Evolutionary conservation across 2,113 vertebrate species (phyloP), one percentile per base, ranked within the genome.

Genomic region (Podarcis cretensis): DNA sequence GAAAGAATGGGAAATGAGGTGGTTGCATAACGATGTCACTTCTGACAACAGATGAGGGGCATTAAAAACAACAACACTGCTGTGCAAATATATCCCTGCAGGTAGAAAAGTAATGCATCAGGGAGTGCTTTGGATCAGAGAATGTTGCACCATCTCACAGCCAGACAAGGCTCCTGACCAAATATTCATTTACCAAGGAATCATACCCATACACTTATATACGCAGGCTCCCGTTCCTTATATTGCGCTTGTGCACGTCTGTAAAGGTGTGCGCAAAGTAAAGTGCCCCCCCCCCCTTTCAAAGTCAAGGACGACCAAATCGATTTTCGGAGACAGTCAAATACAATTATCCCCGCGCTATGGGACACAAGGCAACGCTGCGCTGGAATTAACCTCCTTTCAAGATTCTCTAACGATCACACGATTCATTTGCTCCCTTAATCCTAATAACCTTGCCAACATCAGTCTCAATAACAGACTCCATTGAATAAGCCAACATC

Each of bases 371-470:
- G 81, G 71, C 68, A 69, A 30, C 10, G 68, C 30, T 27, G 68
- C 27, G 85, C 48, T 63, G 87, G 87, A 90, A 89, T 84, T 66
- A 76, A 90, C 89, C 87, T 89, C 77, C 87, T 87, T 91, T 83
- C 92, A 92, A 95, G 92, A 89, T 89, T 85, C 84, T 87, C 77
- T 95, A 93, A 90, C 84, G 87, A 92, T 89, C 94, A 89, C 57
- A 83, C 93, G 84, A 96, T 95, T 97, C 95, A 96, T 97, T 96
- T 95, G 92, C 93, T 92, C 83, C 91, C 92, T 95, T 95, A 94
- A 95, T 94, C 94, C 94, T 95, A 94, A 96, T 90, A 93, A 94
- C 91, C 95, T 89, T 37, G 10, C 94, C 76, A 90, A 93, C 94
- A 91, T 63, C 59, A 63, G 59, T 63, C 16, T 63, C 48, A 73